These are phyloP conservation scores for Ceryle rudis DNA, from an alignment of 2,797 vertebrate genomes.

Conservation along the genomic window DNA sequence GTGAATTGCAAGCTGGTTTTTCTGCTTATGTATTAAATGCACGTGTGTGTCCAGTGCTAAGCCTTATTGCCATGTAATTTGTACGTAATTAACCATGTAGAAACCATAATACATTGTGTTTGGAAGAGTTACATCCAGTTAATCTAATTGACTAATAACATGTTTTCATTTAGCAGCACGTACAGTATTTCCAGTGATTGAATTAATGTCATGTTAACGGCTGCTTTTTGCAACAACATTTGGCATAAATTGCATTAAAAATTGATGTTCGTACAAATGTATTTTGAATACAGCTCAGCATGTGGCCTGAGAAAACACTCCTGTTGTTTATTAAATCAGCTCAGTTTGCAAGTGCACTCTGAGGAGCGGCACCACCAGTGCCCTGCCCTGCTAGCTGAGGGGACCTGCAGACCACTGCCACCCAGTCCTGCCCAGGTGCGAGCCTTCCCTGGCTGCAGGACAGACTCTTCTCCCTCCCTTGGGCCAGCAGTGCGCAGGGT, in stretches of 20 bases:
- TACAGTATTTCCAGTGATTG: constrained; percentile 71
- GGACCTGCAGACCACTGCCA: rapidly evolving
- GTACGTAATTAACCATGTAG: constrained; percentile 62
- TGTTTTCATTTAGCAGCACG: constrained; percentile 69
- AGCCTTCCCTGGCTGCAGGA: neutral
- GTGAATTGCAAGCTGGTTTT: neutral
- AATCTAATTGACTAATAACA: constrained; percentile 73
- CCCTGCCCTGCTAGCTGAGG: rapidly evolving
- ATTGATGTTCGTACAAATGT: constrained; percentile 74
- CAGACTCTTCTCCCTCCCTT: too few species aligned
- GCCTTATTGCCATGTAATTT: constrained; percentile 41
- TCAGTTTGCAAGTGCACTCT: rapidly evolving
- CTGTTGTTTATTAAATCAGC: constrained; percentile 39
- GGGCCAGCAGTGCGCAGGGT: neutral
- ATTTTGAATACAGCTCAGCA: constrained; percentile 68
- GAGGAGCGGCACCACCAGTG: neutral
- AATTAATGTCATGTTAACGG: constrained; percentile 74
- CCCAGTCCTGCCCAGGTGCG: rapidly evolving
- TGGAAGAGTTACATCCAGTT: constrained; percentile 61
- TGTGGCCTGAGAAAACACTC: constrained; percentile 59
- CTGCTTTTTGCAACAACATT: constrained; percentile 72
- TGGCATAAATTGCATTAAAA: constrained; percentile 76
- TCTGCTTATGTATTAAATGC: neutral
- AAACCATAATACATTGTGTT: constrained; percentile 27
- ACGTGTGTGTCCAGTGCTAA: constrained; percentile 30